Evolutionary conservation across 2,113 vertebrate genomes (phyloP).

Genomic region (Corydoras maculifer): DNA sequence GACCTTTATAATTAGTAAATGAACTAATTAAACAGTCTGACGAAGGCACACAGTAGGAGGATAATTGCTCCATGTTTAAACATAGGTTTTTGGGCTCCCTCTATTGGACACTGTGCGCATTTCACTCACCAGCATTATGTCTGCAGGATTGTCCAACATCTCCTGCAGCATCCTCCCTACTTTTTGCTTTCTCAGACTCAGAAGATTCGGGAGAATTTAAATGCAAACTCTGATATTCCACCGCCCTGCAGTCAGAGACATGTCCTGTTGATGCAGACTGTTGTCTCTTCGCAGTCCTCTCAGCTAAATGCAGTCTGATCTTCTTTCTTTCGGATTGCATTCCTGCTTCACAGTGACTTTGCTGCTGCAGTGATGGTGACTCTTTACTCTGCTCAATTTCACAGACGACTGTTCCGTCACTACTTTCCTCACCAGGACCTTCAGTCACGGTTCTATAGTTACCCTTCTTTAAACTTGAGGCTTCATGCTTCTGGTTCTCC

Average conservation of each 20-base stretch:
- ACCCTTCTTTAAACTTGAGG: neutral
- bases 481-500: neutral
- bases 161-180: neutral
- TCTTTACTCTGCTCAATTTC: neutral
- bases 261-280: too few relatives aligned
- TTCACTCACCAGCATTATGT: neutral
- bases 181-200: neutral
- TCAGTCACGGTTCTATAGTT: neutral
- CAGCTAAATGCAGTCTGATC: neutral
- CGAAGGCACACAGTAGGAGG: too few relatives aligned
- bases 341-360: neutral
- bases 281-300: too few relatives aligned
- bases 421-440: neutral
- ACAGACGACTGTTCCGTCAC: neutral
- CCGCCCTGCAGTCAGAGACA: too few relatives aligned
- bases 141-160: neutral
- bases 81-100: neutral
- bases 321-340: neutral
- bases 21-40: too few relatives aligned
- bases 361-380: neutral
- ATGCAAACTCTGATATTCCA: too few relatives aligned
- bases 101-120: neutral
- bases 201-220: too few relatives aligned
- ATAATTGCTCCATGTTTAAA: neutral
- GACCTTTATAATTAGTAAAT: too few relatives aligned